Evolutionary conservation across 2,797 vertebrate genomes (phyloP).

Genomic region (Harpagifer antarcticus): DNA sequence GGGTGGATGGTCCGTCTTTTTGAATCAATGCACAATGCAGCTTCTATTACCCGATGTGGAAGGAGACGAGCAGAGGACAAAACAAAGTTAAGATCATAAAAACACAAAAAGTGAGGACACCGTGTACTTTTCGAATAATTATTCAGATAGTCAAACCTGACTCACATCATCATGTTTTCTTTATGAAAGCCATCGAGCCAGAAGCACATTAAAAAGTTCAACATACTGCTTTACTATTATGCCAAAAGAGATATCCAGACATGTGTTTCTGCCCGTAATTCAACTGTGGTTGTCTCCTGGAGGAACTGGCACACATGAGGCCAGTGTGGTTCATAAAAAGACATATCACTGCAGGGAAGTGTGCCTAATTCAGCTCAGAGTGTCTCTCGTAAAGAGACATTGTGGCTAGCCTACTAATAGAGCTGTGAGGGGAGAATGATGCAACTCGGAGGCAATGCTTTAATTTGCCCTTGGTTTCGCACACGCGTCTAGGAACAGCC

Average conservation of each 20-base stretch:
- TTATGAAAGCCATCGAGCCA: slow-evolving; percentile 41
- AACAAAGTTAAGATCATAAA: slow-evolving; percentile 19
- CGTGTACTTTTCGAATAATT: slow-evolving; percentile 15
- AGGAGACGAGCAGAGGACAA: slow-evolving; percentile 18
- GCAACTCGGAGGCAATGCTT: slow-evolving; percentile 86
- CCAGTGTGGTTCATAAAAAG: slow-evolving; percentile 80
- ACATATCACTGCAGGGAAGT: slow-evolving; percentile 80
- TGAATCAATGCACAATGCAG: slow-evolving; percentile 65
- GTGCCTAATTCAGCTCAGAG: slow-evolving; percentile 79
- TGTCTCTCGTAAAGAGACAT: slow-evolving; percentile 81
- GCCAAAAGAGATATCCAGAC: slow-evolving; percentile 43
- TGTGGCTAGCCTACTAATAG: slow-evolving; percentile 85
- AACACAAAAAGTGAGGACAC: slow-evolving; percentile 30
- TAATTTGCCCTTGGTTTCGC: slow-evolving; percentile 82
- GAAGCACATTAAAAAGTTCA: slow-evolving; percentile 20
- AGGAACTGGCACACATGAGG: slow-evolving; percentile 70
- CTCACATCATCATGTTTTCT: slow-evolving; percentile 38
- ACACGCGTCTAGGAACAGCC: slow-evolving; percentile 82
- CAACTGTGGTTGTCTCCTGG: slow-evolving; percentile 55
- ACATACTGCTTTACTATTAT: slow-evolving; percentile 28
- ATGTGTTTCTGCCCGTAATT: slow-evolving; percentile 46
- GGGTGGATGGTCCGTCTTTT: slow-evolving; percentile 45
- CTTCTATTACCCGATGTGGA: slow-evolving; percentile 42
- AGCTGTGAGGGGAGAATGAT: slow-evolving; percentile 86
- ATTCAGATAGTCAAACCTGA: slow-evolving; percentile 19